phyloP scores from a whole-genome alignment of 2,888 invertebrate species.

The Chymomyza caudatula region DNA sequence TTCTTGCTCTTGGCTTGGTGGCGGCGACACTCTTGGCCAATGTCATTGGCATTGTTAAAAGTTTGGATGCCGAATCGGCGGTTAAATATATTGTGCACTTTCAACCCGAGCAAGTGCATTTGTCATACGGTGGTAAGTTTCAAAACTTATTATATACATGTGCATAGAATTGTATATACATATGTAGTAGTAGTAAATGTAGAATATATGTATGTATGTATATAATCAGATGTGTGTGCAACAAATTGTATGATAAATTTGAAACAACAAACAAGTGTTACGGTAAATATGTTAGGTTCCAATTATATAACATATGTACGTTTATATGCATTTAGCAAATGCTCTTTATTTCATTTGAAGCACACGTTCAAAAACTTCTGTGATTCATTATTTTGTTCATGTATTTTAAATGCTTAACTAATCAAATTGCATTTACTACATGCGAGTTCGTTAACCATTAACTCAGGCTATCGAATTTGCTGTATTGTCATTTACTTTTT shows the following conservation, averaged over 20 bases:
- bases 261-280: not conserved
- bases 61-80: not conserved
- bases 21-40: not conserved
- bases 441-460: not conserved
- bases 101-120: slow-evolving; percentile 85
- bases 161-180: not conserved
- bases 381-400: not conserved
- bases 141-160: not conserved
- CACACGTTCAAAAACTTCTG: not conserved
- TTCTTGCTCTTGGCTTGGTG: not conserved
- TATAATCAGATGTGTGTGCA: not conserved
- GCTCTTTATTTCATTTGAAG: slow-evolving; percentile 3
- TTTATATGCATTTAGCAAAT: not conserved
- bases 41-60: not conserved
- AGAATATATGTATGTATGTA: not conserved
- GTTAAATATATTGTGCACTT: slow-evolving; percentile 73
- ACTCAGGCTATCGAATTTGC: not conserved
- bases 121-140: slow-evolving; percentile 82
- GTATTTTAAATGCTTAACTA: too few species aligned
- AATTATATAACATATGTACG: not conserved
- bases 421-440: not conserved
- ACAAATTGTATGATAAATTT: not conserved
- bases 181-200: not conserved
- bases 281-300: too few species aligned
- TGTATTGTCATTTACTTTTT: not conserved